These are phyloP conservation scores for Alentia gelatinosa DNA, from an alignment of 2,888 invertebrate species.

Conservation along the genomic window DNA sequence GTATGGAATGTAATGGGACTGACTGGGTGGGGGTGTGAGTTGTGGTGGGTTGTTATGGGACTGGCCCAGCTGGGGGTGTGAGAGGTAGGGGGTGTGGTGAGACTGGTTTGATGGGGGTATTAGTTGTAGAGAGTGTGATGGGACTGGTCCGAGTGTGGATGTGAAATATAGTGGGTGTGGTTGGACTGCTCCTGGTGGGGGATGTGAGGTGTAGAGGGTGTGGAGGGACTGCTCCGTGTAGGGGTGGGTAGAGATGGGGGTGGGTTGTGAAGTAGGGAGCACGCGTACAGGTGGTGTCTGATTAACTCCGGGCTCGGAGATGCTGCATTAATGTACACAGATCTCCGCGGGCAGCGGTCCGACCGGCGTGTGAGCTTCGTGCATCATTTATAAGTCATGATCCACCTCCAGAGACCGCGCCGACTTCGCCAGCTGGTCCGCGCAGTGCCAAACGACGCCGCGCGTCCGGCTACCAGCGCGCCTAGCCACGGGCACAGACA, in stretches of 20 bases:
- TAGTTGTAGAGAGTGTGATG: not conserved
- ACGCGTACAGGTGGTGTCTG: conserved; percentile 24
- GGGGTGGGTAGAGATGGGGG: not conserved
- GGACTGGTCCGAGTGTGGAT: not conserved
- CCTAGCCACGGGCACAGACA: no score
- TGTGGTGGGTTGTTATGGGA: not conserved
- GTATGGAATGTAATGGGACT: not conserved
- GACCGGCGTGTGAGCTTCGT: not conserved
- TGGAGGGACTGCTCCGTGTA: not conserved
- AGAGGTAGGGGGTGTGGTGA: not conserved
- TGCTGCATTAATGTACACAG: not conserved
- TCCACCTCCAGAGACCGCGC: not conserved
- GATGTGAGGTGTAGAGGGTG: not conserved
- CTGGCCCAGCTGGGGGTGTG: not conserved
- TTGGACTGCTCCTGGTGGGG: not conserved
- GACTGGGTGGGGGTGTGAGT: not conserved
- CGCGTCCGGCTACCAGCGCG: no score
- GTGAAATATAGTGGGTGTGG: not conserved
- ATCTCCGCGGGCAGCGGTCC: no score
- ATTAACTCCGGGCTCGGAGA: not conserved
- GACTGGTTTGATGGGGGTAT: not conserved
- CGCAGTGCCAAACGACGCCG: not conserved
- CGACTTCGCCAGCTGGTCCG: not conserved
- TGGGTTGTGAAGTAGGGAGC: not conserved
- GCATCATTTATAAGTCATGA: conserved; percentile 23